These are phyloP conservation scores for Chymomyza fuscimana DNA, from an alignment of 2,888 invertebrate species.

Conservation along the genomic window DNA sequence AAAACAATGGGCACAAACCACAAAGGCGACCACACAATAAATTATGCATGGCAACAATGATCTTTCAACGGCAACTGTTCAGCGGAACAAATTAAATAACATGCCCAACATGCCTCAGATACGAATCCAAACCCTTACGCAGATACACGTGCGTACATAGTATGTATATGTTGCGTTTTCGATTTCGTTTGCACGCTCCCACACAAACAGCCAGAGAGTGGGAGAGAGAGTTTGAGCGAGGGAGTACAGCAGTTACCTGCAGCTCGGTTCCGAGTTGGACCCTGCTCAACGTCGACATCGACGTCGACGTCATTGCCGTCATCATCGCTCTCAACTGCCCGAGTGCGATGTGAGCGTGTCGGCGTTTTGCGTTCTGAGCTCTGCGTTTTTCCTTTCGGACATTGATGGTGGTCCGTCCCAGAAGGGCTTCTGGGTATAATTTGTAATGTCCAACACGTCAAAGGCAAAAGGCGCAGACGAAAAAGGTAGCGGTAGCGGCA, in stretches of 20 bases:
- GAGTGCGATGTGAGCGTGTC: not conserved
- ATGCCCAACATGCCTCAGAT: constrained; percentile 39
- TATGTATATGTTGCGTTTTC: constrained; percentile 52
- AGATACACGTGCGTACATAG: not conserved
- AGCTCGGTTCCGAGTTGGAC: constrained; percentile 44
- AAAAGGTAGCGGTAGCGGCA: constrained; percentile 17
- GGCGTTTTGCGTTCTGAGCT: not conserved
- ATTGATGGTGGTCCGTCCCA: constrained; percentile 64
- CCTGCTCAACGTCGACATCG: constrained; percentile 46
- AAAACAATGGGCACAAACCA: constrained; percentile 60
- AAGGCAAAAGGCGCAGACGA: constrained; percentile 18
- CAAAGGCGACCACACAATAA: constrained; percentile 56
- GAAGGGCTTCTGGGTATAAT: constrained; percentile 65
- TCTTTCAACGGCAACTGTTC: constrained; percentile 56
- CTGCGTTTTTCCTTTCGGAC: constrained; percentile 36
- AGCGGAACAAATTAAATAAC: constrained; percentile 66
- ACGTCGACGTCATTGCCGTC: constrained; percentile 17
- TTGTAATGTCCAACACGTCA: constrained; percentile 74
- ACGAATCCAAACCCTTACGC: constrained; percentile 18
- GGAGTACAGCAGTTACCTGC: constrained; percentile 28
- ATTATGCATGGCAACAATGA: constrained; percentile 62
- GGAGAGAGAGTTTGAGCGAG: constrained; percentile 24
- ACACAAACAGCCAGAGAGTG: constrained; percentile 12
- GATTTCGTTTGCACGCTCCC: constrained; percentile 52
- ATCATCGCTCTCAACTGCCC: constrained; percentile 1